Evolutionary conservation across 1,140 invertebrate species (phyloP).

Genomic region (Mya arenaria): DNA sequence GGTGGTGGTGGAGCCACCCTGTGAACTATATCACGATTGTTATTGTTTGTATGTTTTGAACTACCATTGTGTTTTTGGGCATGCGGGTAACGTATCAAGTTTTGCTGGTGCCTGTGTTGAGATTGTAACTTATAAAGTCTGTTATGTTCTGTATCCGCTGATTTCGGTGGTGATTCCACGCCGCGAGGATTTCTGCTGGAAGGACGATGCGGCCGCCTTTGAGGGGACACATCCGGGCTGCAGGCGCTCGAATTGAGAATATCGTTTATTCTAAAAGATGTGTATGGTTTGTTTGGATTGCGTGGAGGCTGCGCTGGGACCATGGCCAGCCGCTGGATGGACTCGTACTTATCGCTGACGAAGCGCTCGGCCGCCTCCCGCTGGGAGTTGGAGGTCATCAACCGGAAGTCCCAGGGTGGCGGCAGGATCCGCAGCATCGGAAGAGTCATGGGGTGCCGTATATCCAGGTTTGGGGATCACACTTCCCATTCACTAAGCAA

Average conservation of each 20-base stretch:
- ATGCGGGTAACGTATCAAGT: background rate
- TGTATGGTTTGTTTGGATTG: conserved; percentile 76
- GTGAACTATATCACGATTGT: conserved; percentile 35
- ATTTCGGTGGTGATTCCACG: too few species aligned
- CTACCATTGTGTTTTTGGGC: background rate
- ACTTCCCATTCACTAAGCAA: too few species aligned
- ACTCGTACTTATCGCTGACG: conserved; percentile 67
- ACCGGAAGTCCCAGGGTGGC: conserved; percentile 46
- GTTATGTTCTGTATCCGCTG: background rate
- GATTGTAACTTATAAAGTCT: background rate
- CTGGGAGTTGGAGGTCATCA: conserved; percentile 23
- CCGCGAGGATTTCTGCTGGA: background rate
- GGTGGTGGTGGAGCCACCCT: too few species aligned
- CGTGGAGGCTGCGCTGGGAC: conserved; percentile 72
- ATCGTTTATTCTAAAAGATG: conserved; percentile 94
- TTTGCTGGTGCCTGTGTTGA: background rate
- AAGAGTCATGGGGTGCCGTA: conserved; percentile 28
- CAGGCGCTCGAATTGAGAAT: conserved; percentile 84
- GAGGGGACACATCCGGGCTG: background rate
- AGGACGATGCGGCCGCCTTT: background rate
- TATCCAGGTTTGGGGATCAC: conserved; percentile 39
- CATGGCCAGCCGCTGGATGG: conserved; percentile 71
- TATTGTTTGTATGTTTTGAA: conserved; percentile 58
- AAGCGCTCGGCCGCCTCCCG: background rate
- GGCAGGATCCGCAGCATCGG: conserved; percentile 44